Percentiles rank a stretch among this genome's conserved stretches.
Conservation (phyloP, 1,140 invertebrate genomes). For the Drosophila truncata region DNA sequence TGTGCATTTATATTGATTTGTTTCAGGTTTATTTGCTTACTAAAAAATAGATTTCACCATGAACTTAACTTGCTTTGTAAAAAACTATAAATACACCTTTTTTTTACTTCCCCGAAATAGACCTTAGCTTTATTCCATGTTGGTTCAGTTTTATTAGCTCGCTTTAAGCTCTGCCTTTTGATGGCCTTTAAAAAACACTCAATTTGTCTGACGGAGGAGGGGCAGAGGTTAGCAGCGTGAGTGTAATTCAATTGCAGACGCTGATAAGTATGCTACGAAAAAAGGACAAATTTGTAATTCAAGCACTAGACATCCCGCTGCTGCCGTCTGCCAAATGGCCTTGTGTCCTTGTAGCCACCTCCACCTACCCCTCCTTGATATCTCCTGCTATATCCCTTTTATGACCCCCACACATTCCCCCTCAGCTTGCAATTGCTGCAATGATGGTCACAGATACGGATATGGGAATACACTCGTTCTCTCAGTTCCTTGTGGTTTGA, state of each 20-base stretch:
- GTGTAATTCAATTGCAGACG: conserved; percentile 28
- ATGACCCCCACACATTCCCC: background rate
- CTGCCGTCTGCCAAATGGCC: conserved; percentile 34
- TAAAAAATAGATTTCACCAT: background rate
- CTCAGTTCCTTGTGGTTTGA: conserved; percentile 2
- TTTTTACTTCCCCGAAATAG: background rate
- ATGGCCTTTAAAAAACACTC: conserved; percentile 5
- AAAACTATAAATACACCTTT: background rate
- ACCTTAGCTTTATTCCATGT: background rate
- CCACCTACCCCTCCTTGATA: background rate
- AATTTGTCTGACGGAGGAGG: background rate
- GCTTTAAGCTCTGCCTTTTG: background rate
- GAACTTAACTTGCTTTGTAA: background rate
- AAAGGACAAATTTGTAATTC: conserved; percentile 23
- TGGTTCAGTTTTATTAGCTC: background rate
- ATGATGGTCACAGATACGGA: conserved; percentile 1
- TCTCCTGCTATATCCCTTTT: background rate
- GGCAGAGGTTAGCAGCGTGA: conserved; percentile 1
- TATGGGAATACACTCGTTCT: background rate
- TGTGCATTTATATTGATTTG: background rate
- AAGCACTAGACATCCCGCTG: conserved; percentile 37
- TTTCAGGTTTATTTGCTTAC: background rate
- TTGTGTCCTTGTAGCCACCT: background rate
- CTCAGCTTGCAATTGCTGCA: conserved; percentile 7
- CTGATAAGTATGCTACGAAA: conserved; percentile 48